Conservation (phyloP, 2,113 vertebrate species). For the Gallinago jamesoni region DNA sequence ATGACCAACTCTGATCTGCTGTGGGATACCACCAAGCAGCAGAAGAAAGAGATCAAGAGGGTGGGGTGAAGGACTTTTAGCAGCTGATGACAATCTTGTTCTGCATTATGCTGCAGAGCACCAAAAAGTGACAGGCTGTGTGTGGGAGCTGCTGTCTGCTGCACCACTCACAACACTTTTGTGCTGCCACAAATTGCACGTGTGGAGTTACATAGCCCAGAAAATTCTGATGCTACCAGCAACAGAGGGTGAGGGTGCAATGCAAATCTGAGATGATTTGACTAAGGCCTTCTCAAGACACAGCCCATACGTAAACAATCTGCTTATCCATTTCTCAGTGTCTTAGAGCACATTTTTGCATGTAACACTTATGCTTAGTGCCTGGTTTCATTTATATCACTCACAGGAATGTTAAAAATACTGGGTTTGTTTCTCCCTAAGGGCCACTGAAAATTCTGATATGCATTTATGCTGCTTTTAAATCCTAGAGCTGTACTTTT, state of each 20-base stretch:
- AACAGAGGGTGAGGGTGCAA: not conserved
- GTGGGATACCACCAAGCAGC: not conserved
- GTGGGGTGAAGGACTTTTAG: not conserved
- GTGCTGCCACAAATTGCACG: not conserved
- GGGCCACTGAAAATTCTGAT: not conserved
- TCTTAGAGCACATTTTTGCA: not conserved
- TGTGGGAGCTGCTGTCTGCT: not conserved
- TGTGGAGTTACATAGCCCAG: not conserved
- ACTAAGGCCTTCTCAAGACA: not conserved
- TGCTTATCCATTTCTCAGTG: not conserved
- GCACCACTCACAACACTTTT: accelerated
- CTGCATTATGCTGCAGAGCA: not conserved
- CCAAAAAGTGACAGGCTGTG: not conserved
- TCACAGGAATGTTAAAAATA: not conserved
- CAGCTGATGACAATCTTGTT: not conserved
- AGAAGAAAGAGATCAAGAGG: not conserved
- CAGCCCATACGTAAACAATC: not conserved
- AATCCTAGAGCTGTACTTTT: not conserved
- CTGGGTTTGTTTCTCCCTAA: not conserved
- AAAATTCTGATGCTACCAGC: not conserved
- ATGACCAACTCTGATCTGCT: not conserved
- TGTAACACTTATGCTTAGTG: not conserved
- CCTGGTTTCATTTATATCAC: not conserved
- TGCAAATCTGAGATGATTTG: not conserved
- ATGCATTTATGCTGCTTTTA: not conserved